phyloP scores from a whole-genome alignment of 2,888 invertebrate genomes.

The Gastracanthus pulcherrimus region DNA sequence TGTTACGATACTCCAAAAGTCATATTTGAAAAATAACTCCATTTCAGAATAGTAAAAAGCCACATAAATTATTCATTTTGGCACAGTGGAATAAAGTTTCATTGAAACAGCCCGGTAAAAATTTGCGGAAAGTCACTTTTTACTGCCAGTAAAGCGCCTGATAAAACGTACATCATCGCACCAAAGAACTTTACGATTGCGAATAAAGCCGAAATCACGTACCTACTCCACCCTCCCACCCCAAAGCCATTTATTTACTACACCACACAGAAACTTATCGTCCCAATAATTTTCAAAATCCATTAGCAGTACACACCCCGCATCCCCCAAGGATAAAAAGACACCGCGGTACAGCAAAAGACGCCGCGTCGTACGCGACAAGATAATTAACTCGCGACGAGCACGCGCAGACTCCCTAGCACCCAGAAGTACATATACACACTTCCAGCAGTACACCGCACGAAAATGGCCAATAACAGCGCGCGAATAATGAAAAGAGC shows the following conservation, averaged over 20 bases:
- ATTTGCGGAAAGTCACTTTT: not conserved
- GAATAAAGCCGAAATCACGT: not conserved
- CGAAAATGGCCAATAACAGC: conserved; percentile 43
- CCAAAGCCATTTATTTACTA: too few relatives aligned
- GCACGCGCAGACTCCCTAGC: not conserved
- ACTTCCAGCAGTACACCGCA: not conserved
- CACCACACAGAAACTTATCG: too few relatives aligned
- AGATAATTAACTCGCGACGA: conserved; percentile 28
- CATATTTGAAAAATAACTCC: too few relatives aligned
- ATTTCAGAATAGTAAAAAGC: not conserved
- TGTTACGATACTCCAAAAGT: too few relatives aligned
- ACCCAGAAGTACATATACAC: not conserved
- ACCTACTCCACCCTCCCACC: too few relatives aligned
- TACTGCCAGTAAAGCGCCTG: not conserved
- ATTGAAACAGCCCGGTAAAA: not conserved
- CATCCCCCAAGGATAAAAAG: too few relatives aligned
- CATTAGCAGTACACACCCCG: too few relatives aligned
- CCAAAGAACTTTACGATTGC: not conserved
- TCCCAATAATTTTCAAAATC: too few relatives aligned
- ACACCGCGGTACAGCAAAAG: too few relatives aligned
- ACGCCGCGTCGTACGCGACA: not conserved
- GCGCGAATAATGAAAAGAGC: conserved; percentile 38
- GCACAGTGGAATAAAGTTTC: not conserved
- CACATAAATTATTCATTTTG: not conserved
- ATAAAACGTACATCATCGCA: not conserved